phyloP scores from a whole-genome alignment of 2,888 invertebrate species.

The Zelleria hepariella region DNA sequence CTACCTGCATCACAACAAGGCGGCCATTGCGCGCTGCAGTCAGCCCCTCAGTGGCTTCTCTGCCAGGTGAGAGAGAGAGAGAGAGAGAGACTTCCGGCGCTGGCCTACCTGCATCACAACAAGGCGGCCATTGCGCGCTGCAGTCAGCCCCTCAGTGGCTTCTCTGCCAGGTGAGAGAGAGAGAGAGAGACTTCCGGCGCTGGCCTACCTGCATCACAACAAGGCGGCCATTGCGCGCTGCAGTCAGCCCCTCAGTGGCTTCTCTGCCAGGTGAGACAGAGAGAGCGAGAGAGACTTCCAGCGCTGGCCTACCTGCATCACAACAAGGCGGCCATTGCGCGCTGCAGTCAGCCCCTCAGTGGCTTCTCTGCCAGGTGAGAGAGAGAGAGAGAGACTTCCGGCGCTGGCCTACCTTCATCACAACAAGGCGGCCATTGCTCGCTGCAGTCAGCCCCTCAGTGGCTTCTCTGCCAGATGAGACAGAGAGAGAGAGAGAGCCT shows the following conservation, averaged over 20 bases:
- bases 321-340: too few species aligned
- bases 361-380: too few species aligned
- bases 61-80: too few species aligned
- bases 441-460: constrained; percentile 97
- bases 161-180: constrained; percentile 96
- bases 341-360: too few species aligned
- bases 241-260: constrained; percentile 97
- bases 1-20: too few species aligned
- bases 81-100: constrained; percentile 94
- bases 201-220: constrained; percentile 94
- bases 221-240: constrained; percentile 87
- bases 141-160: constrained; percentile 97
- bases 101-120: constrained; percentile 94
- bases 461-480: constrained; percentile 98
- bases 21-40: too few species aligned
- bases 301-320: too few species aligned
- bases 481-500: too few species aligned
- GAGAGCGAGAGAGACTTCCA: too few species aligned
- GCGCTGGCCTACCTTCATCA: constrained; percentile 94
- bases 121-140: constrained; percentile 87
- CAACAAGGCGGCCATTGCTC: constrained; percentile 83
- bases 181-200: constrained; percentile 94
- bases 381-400: too few species aligned
- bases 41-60: too few species aligned
- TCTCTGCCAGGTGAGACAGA: constrained; percentile 96